phyloP scores from a whole-genome alignment of 2,113 vertebrate genomes.

The Stigmatopora nigra region DNA sequence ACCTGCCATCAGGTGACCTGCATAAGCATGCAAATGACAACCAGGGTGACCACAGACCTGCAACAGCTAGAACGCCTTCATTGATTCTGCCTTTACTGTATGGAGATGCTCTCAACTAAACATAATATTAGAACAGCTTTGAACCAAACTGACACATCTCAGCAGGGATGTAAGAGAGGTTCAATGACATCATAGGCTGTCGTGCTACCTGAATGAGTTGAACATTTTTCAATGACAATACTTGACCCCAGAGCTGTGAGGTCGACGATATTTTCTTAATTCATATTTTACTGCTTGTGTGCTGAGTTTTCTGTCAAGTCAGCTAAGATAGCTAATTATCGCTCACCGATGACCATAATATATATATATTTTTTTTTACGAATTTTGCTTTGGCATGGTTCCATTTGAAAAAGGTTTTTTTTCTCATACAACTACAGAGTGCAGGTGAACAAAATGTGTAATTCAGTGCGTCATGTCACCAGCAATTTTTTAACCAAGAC shows the following conservation, averaged over 20 bases:
- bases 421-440: background rate
- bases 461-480: background rate
- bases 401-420: background rate
- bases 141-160: slow-evolving; percentile 1
- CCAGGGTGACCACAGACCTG: too few relatives aligned
- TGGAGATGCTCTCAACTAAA: background rate
- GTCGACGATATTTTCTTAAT: too few relatives aligned
- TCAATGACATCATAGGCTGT: too few relatives aligned
- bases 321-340: too few relatives aligned
- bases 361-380: too few relatives aligned
- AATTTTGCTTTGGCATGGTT: background rate
- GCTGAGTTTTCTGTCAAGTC: too few relatives aligned
- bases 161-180: background rate
- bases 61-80: background rate
- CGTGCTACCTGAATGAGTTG: too few relatives aligned
- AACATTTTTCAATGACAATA: too few relatives aligned
- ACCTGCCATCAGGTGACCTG: slow-evolving; percentile 50
- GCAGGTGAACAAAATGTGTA: background rate
- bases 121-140: background rate
- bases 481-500: background rate
- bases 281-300: too few relatives aligned
- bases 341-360: too few relatives aligned
- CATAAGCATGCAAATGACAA: slow-evolving; percentile 29
- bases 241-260: too few relatives aligned
- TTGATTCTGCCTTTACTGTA: slow-evolving; percentile 6